Percentiles rank a stretch among this genome's conserved stretches.
Conservation (phyloP, 2,113 vertebrate species). For the Sterna hirundo region DNA sequence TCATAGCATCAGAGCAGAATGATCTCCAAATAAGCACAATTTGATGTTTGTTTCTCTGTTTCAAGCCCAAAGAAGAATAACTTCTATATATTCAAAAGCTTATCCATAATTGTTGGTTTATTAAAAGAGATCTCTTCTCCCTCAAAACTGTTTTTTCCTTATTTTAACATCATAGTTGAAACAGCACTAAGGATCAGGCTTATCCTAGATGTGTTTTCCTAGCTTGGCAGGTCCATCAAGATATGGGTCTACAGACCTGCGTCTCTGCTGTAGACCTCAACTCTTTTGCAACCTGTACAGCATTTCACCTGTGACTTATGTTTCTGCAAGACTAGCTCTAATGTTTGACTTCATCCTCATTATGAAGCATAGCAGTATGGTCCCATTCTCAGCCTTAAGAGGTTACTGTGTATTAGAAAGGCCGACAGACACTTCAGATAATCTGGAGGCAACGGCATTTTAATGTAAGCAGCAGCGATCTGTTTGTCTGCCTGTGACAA, state of each 20-base stretch:
- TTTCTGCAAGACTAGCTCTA: not conserved
- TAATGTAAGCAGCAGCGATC: not conserved
- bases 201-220: not conserved
- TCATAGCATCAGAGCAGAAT: not conserved
- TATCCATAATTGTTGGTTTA: not conserved
- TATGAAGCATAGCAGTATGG: not conserved
- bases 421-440: not conserved
- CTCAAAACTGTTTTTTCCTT: not conserved
- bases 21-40: not conserved
- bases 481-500: not conserved
- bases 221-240: not conserved
- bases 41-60: not conserved
- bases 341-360: rapidly evolving
- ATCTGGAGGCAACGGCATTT: not conserved
- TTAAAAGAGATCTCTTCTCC: not conserved
- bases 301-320: not conserved
- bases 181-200: not conserved
- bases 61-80: not conserved
- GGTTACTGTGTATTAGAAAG: not conserved
- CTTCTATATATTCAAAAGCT: not conserved
- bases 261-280: not conserved
- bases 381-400: not conserved
- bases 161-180: not conserved
- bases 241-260: not conserved
- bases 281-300: not conserved